Evolutionary conservation across 2,797 vertebrate genomes (phyloP), one percentile per base, ranked within the genome.

Genomic region (Scleropages formosus): DNA sequence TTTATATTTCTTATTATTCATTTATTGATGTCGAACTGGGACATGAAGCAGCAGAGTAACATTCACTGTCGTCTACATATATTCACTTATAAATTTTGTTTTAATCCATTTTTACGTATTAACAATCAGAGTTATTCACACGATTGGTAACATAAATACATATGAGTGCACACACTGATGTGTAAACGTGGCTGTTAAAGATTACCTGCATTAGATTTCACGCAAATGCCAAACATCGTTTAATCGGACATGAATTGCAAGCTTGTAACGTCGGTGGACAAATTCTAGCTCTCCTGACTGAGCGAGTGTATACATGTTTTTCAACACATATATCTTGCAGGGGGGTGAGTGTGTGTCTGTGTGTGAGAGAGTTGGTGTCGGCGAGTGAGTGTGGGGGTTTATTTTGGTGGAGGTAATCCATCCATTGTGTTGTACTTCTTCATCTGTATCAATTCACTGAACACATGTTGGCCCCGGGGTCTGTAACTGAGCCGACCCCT

Each of bases 371-470:
- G 82, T 66, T 47, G 65, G 80, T 75, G 78, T 72, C 74, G 71
- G 75, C 79, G 85, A 76, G 58, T 59, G 61, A 63, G 53, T 24
- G 69, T 69, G 82, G 82, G 83, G 80, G 74, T 87, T 85, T 89
- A 84, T 89, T 91, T 90, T 90, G 88, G 85, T 83, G 82, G 83
- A 85, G 89, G 89, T 94, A 93, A 90, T 87, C 87, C 88, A 87
- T 92, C 89, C 86, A 88, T 91, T 92, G 89, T 86, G 90, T 80
- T 85, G 82, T 86, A 90, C 89, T 91, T 91, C 90, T 92, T 91
- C 89, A 89, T 93, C 90, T 93, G 90, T 92, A 92, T 93, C 89
- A 92, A 88, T 90, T 90, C 91, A 93, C 88, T 88, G 91, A 93
- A 89, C 89, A 92, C 85, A 87, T 88, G 80, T 86, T 85, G 85